Conservation (phyloP, 2,113 vertebrate species). For the Peucedramus taeniatus region DNA sequence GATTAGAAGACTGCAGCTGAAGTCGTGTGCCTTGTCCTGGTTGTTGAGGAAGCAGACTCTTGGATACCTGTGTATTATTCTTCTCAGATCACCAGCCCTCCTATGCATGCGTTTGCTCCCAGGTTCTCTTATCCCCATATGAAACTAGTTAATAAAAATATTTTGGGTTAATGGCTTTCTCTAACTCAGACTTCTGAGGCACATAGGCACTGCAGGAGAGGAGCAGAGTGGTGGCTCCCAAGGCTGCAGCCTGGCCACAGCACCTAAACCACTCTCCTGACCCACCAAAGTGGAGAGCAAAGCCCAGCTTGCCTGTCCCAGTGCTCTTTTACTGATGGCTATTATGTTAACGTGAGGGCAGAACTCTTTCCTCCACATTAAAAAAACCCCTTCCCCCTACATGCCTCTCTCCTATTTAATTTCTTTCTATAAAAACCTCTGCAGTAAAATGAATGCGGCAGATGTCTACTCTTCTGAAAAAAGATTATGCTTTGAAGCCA, state of each 20-base stretch:
- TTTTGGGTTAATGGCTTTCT: background rate
- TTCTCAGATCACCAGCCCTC: background rate
- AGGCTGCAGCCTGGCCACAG: background rate
- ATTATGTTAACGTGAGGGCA: background rate
- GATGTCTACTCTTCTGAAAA: constrained; percentile 40
- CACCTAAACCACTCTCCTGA: background rate
- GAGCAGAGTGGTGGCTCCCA: background rate
- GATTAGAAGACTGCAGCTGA: background rate
- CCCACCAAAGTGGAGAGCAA: background rate
- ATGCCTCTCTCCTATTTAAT: constrained; percentile 8
- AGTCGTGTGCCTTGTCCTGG: background rate
- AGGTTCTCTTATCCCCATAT: background rate
- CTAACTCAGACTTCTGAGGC: background rate
- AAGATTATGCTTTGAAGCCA: constrained; percentile 43
- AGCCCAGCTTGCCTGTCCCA: background rate
- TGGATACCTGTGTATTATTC: background rate
- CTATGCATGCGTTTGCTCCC: rapidly evolving
- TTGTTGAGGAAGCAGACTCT: background rate
- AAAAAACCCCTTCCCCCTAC: background rate
- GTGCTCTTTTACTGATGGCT: background rate
- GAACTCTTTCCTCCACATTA: background rate
- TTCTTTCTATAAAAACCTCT: constrained; percentile 24
- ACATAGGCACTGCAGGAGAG: background rate
- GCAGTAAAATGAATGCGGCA: constrained; percentile 9
- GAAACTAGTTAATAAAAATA: background rate